Evolutionary conservation across 2,113 vertebrate species (phyloP).

Genomic region (Thunnus maccoyii): DNA sequence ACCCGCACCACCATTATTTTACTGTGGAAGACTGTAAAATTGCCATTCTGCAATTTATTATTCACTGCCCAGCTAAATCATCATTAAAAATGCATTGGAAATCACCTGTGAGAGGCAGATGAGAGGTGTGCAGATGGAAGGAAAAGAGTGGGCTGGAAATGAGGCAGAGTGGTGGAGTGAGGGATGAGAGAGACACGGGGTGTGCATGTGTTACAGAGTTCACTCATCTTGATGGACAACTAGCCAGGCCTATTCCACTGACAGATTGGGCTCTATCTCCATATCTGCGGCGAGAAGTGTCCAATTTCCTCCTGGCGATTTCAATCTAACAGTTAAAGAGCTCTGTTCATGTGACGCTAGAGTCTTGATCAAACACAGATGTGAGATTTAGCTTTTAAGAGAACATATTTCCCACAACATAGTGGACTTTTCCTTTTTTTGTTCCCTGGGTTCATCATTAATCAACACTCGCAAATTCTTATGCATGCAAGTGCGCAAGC

Average conservation of each 20-base stretch:
- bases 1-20: conserved; percentile 1
- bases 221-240: conserved; percentile 70
- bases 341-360: conserved; percentile 28
- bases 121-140: conserved; percentile 43
- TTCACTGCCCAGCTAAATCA: conserved; percentile 46
- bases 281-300: conserved; percentile 63
- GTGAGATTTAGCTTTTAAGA: conserved; percentile 38
- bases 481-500: background rate
- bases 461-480: conserved; percentile 40
- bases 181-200: conserved; percentile 32
- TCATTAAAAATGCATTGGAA: conserved; percentile 68
- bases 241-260: conserved; percentile 48
- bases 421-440: conserved; percentile 1
- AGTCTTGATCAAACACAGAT: conserved; percentile 50
- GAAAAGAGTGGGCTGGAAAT: conserved; percentile 46
- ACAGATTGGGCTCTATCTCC: conserved; percentile 60
- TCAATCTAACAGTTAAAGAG: conserved; percentile 65
- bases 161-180: conserved; percentile 30
- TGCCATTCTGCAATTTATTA: conserved; percentile 33
- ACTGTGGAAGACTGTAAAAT: conserved; percentile 29
- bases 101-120: conserved; percentile 55
- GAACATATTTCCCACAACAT: background rate
- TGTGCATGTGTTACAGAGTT: conserved; percentile 37
- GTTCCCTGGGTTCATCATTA: conserved; percentile 32
- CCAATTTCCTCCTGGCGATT: conserved; percentile 67